Evolutionary conservation across 2,113 vertebrate genomes (phyloP), one percentile per base, ranked within the genome.

Genomic region (Irena cyanogastra): DNA sequence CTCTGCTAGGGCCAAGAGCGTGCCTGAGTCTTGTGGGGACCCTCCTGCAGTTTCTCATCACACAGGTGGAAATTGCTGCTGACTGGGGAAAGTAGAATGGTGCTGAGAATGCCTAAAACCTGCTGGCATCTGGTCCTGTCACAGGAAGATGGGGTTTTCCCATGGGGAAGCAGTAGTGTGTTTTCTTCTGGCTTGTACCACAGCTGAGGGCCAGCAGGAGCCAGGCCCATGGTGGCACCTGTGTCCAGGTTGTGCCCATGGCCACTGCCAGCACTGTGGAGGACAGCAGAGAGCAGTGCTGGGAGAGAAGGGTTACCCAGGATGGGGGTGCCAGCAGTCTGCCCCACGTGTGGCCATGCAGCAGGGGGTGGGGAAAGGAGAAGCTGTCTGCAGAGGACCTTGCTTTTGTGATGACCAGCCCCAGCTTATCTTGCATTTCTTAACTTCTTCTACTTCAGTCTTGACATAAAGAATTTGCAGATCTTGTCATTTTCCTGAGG

Each of bases 231-330:
- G 10, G 16, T 44, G 76, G 66, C 53, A 44, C 16, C 68, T 1
- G 5, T 22, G 37, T 16, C 85, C 10, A 3, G 7, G 7, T 4
- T 3, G 5, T 28, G 14, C 45, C 74, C 4, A 0, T 1, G 1
- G 68, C 23, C 8, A 1, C 50, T 77, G 41, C 47, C 83, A 54
- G 35, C n/a, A 1, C 47, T 0, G 0, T 6, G 41, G 35, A 30
- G 31, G 27, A 7, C 12, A 5, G 56, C 1, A 8, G 44, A 16
- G 65, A 27, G 13, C 1, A 1, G 35, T n/a, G 44, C 30, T 1
- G 0, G 45, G 39, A 70, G 16, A 45, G 27, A 5, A 8, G 45
- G 0, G 0, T 44, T 17, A 4, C 53, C 68, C 39, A 4, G 2
- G 37, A 0, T 0, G 0, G 8, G 24, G 75, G 53, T 39, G 10